A percentile compares a stretch with the other conserved stretches of the same genome.
Conservation (phyloP, 2,888 invertebrate genomes). For the Sialis fuliginosa region DNA sequence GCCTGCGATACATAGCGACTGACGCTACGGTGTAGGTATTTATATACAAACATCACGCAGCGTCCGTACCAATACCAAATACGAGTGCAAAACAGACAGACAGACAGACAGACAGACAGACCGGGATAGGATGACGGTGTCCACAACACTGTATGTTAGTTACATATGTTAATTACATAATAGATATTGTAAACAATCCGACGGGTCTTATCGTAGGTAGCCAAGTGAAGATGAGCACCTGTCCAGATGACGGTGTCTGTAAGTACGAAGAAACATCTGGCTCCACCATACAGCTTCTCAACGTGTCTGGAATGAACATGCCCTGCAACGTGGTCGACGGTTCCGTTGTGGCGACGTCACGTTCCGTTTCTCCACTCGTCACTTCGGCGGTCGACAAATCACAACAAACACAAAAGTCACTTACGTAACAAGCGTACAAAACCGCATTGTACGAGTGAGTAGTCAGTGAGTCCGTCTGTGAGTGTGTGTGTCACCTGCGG, state of each 20-base stretch:
- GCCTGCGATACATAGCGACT: no score
- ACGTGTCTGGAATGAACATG: conserved; percentile 86
- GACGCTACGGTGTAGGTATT: no score
- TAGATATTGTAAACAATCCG: conserved; percentile 17
- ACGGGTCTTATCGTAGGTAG: conserved; percentile 1
- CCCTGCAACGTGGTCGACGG: conserved; percentile 17
- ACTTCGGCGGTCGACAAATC: no score
- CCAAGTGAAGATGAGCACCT: conserved; percentile 41
- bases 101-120: no score
- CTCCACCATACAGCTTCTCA: conserved; percentile 92
- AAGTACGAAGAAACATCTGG: conserved; percentile 87
- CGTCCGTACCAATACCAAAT: no score
- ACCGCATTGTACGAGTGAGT: no score
- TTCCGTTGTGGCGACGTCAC: conserved; percentile 17
- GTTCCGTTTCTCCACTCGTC: background rate
- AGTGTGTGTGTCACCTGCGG: no score
- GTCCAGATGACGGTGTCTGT: conserved; percentile 88
- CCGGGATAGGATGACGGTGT: conserved; percentile 8
- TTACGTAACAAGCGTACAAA: no score
- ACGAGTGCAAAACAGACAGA: no score
- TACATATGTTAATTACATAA: conserved; percentile 30
- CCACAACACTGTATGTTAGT: conserved; percentile 28
- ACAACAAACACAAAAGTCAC: no score
- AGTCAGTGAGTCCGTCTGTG: no score
- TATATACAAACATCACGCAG: no score